A percentile compares a stretch with the other conserved stretches of the same genome.
phyloP scores from a whole-genome alignment of 2,113 vertebrate genomes.

The Cromileptes altivelis region DNA sequence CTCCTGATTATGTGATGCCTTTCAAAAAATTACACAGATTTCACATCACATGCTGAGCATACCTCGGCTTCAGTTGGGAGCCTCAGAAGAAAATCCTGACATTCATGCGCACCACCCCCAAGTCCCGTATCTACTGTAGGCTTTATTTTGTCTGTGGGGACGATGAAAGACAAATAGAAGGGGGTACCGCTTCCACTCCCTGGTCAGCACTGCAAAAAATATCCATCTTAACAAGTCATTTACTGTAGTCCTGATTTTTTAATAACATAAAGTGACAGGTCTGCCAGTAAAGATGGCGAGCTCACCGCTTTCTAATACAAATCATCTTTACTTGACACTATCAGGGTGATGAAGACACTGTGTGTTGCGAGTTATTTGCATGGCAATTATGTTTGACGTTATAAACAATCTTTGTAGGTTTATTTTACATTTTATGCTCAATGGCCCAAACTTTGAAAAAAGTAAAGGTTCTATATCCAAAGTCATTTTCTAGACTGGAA shows the following conservation, averaged over 20 bases:
- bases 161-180: slow-evolving; percentile 77
- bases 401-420: background rate
- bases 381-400: background rate
- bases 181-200: slow-evolving; percentile 55
- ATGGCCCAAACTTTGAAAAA: background rate
- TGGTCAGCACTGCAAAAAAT: slow-evolving; percentile 65
- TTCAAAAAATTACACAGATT: slow-evolving; percentile 76
- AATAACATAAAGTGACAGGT: slow-evolving; percentile 2
- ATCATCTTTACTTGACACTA: background rate
- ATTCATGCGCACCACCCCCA: slow-evolving; percentile 56
- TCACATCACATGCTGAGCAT: slow-evolving; percentile 74
- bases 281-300: background rate
- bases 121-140: slow-evolving; percentile 52
- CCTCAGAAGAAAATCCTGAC: slow-evolving; percentile 68
- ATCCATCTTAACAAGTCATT: slow-evolving; percentile 30
- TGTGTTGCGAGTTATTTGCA: background rate
- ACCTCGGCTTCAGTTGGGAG: slow-evolving; percentile 62
- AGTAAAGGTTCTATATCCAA: background rate
- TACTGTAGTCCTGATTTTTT: slow-evolving; percentile 24
- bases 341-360: background rate
- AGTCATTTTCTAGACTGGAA: too few relatives aligned
- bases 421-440: background rate
- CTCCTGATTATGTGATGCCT: slow-evolving; percentile 74
- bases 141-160: slow-evolving; percentile 71
- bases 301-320: background rate